Evolutionary conservation across 2,113 vertebrate species (phyloP).

Genomic region (Stomatorhinus ivindoensis): DNA sequence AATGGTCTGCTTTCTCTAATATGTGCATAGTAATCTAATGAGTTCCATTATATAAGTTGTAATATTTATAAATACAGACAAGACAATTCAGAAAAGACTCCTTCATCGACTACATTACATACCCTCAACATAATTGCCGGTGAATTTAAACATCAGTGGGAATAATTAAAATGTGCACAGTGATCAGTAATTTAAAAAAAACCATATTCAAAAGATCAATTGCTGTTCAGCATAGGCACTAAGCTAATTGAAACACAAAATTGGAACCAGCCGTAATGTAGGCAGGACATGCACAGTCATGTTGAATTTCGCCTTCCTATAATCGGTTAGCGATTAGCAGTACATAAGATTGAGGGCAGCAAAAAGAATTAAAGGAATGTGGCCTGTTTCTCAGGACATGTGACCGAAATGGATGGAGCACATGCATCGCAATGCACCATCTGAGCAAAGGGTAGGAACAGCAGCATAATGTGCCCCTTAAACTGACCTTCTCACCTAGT

Average conservation of each 20-base stretch:
- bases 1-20: not conserved
- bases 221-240: not conserved
- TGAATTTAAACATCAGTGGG: not conserved
- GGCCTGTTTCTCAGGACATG: not conserved
- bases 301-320: not conserved
- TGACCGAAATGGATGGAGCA: not conserved
- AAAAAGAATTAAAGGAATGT: not conserved
- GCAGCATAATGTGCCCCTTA: not conserved
- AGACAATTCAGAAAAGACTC: not conserved
- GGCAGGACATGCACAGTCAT: not conserved
- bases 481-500: not conserved
- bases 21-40: not conserved
- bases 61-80: slow-evolving; percentile 2
- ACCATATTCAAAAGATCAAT: not conserved
- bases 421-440: not conserved
- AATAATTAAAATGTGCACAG: not conserved
- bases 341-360: not conserved
- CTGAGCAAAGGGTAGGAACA: not conserved
- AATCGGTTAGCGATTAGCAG: not conserved
- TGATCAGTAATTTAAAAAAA: not conserved
- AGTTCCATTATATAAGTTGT: not conserved
- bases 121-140: not conserved
- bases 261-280: not conserved
- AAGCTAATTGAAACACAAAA: not conserved
- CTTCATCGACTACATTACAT: not conserved